phyloP scores from a whole-genome alignment of 2,888 invertebrate genomes.

The Drosophila pseudotalamancana region DNA sequence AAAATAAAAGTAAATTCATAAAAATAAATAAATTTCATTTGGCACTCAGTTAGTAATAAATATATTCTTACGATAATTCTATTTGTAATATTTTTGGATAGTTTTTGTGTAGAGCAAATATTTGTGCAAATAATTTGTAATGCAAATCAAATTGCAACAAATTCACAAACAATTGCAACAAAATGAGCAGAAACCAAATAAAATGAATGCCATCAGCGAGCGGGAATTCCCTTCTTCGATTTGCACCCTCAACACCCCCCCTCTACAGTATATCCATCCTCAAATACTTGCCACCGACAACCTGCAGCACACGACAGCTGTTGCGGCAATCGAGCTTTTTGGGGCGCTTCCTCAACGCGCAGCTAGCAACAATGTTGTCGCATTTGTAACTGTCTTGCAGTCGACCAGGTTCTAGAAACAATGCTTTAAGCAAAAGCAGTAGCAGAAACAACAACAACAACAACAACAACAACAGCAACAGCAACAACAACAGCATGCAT shows the following conservation, averaged over 20 bases:
- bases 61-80: not conserved
- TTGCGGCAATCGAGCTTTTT: constrained; percentile 50
- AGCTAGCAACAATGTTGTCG: constrained; percentile 72
- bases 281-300: not conserved
- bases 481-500: constrained; percentile 1
- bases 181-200: constrained; percentile 63
- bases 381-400: constrained; percentile 76
- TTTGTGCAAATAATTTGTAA: constrained; percentile 71
- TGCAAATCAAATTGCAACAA: constrained; percentile 75
- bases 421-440: constrained; percentile 38
- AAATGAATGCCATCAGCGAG: constrained; percentile 67
- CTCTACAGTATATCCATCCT: not conserved
- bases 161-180: constrained; percentile 74
- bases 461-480: constrained; percentile 7
- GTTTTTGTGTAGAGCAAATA: constrained; percentile 28
- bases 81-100: too few species aligned
- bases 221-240: constrained; percentile 70
- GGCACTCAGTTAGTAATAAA: not conserved
- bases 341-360: constrained; percentile 26
- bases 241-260: constrained; percentile 27
- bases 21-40: too few species aligned
- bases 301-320: constrained; percentile 45
- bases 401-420: constrained; percentile 50
- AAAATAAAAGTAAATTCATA: too few species aligned
- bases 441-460: constrained; percentile 10